Conservation (phyloP, 2,113 vertebrate genomes). For the Hylia prasina region DNA sequence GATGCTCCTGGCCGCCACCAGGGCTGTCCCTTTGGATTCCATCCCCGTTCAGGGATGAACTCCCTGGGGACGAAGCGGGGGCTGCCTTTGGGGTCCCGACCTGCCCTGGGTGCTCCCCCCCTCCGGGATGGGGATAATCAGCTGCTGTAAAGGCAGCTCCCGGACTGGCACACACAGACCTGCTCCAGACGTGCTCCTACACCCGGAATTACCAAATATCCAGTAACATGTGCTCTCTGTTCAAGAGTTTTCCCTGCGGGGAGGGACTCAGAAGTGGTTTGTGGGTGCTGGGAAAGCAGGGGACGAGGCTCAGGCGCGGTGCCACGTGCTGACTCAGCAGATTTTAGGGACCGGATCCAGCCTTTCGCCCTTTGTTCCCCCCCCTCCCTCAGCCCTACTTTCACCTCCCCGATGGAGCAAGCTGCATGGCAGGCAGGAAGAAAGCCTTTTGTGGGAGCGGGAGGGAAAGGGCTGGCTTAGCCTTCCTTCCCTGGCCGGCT, state of each 20-base stretch:
- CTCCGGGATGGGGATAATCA: rapidly evolving
- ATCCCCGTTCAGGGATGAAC: background rate
- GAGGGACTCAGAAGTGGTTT: background rate
- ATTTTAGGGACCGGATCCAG: background rate
- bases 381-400: background rate
- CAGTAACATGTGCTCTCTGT: background rate
- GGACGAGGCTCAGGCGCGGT: background rate
- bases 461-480: background rate
- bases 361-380: rapidly evolving
- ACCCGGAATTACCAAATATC: background rate
- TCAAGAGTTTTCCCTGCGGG: rapidly evolving
- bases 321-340: background rate
- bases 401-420: background rate
- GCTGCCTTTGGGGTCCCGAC: background rate
- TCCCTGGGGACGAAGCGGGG: background rate
- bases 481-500: background rate
- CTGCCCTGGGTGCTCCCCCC: background rate
- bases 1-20: background rate
- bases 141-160: background rate
- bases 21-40: background rate
- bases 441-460: background rate
- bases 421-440: background rate
- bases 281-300: background rate
- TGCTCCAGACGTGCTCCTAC: background rate
- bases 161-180: background rate